Evolutionary conservation across 2,113 vertebrate species (phyloP).

Genomic region (Mellivora capensis): DNA sequence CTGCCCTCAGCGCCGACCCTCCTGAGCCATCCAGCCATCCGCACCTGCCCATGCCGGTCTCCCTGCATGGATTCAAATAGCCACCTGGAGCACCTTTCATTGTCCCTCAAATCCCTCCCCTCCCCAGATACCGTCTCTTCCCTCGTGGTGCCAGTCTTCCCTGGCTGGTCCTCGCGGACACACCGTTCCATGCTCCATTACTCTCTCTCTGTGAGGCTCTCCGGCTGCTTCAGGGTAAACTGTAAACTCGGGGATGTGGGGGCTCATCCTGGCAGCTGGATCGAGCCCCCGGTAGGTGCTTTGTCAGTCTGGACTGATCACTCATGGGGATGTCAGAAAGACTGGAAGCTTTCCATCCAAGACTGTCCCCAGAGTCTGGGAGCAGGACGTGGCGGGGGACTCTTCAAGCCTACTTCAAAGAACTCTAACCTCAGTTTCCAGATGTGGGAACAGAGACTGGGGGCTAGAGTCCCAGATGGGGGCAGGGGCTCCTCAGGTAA

Average conservation of each 20-base stretch:
- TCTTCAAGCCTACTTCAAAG: neutral
- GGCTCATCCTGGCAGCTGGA: neutral
- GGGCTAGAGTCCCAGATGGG: neutral
- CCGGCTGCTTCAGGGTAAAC: neutral
- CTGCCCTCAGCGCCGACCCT: fast-evolving
- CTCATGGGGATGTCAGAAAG: neutral
- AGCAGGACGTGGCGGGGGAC: neutral
- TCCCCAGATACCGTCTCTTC: neutral
- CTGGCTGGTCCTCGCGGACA: neutral
- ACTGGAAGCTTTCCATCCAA: neutral
- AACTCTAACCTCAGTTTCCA: neutral
- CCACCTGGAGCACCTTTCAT: neutral
- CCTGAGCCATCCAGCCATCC: neutral
- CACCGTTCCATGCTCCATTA: neutral
- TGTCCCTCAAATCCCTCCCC: neutral
- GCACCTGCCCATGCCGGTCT: too few species aligned
- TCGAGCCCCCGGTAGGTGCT: neutral
- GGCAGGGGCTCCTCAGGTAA: fast-evolving
- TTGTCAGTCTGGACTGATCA: neutral
- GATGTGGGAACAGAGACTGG: neutral
- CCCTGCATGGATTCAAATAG: neutral
- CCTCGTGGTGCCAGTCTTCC: neutral
- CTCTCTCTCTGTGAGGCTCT: too few species aligned
- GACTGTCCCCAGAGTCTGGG: neutral
- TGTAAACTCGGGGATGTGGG: fast-evolving